A percentile compares a stretch with the other conserved stretches of the same genome.
phyloP scores from a whole-genome alignment of 2,113 vertebrate species.

The Grallaria varia region DNA sequence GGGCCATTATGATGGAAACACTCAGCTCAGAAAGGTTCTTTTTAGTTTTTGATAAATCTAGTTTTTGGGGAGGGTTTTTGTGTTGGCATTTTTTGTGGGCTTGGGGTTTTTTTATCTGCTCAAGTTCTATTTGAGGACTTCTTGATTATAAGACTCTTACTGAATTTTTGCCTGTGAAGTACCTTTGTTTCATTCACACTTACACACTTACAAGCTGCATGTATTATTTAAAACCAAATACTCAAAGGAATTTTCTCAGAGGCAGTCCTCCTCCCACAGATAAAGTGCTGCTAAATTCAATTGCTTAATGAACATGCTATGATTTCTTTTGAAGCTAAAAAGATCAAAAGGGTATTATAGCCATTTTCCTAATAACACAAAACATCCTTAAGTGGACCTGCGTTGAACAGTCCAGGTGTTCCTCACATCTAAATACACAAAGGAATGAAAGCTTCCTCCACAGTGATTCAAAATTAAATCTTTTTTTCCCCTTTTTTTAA shows the following conservation, averaged over 20 bases:
- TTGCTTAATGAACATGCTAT: background rate
- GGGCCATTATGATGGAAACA: background rate
- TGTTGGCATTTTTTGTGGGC: background rate
- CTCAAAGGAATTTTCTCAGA: background rate
- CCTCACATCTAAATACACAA: background rate
- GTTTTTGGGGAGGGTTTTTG: background rate
- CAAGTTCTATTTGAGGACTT: background rate
- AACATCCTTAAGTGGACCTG: background rate
- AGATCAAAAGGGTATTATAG: background rate
- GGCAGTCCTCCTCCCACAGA: background rate
- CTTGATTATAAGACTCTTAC: background rate
- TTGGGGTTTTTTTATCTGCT: background rate
- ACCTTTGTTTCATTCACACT: background rate
- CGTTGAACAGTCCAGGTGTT: background rate
- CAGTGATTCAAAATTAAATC: background rate
- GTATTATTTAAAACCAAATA: background rate
- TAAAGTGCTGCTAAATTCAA: background rate
- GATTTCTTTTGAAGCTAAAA: constrained; percentile 25
- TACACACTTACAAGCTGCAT: background rate
- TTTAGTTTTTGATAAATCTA: background rate
- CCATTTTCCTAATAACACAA: background rate
- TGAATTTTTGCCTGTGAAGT: background rate
- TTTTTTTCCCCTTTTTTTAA: background rate
- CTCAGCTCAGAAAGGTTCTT: background rate
- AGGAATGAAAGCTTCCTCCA: background rate